Evolutionary conservation across 35 echinoderm and acorn worm species (phyloP), one percentile per base, ranked within the genome.

Genomic region (Acanthaster planci): DNA sequence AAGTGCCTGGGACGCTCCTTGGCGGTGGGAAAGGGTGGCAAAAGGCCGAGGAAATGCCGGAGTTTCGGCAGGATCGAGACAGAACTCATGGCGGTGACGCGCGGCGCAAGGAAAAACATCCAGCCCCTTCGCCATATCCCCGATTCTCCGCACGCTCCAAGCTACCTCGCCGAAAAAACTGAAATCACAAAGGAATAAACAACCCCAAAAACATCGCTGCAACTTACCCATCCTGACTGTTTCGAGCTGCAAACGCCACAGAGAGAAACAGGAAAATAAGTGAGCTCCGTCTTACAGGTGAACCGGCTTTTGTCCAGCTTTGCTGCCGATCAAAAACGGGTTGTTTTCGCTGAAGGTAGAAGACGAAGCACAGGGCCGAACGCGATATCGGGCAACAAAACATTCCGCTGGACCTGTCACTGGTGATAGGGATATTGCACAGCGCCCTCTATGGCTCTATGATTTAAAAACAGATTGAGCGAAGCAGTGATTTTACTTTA

Each of bases 401-500:
- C 64, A 72, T 72, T 72, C 64, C 64, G 64, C 64, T 72, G 64
- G 64, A 72, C 64, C 64, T 72, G 64, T 72, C 64, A 72, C 64
- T 14, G 26, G 23, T 26, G 64, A 72, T 26, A 72, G 19, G 8
- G 64, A 72, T 72, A 27, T 30, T 19, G 26, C n/a, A 72, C 30
- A 12, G 29, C 64, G 64, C 64, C 64, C 64, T 72, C 64, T 72
- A 26, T 29, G 22, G 64, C 34, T 72, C n/a, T 72, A 72, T 72
- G 29, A 26, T 2, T 21, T 29, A 27, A 6, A 47, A 6, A 6
- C 4, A 47, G 12, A 47, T 47, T 12, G 12, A 47, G 64, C 1
- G 8, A 21, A 27, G 64, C 64, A 31, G 19, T 72, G 64, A 72
- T 72, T 72, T 72, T n/a, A n/a, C n/a, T n/a, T n/a, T n/a, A n/a